These are phyloP conservation scores for Stomatorhinus walkeri DNA, from an alignment of 2,797 vertebrate species.

Conservation along the genomic window DNA sequence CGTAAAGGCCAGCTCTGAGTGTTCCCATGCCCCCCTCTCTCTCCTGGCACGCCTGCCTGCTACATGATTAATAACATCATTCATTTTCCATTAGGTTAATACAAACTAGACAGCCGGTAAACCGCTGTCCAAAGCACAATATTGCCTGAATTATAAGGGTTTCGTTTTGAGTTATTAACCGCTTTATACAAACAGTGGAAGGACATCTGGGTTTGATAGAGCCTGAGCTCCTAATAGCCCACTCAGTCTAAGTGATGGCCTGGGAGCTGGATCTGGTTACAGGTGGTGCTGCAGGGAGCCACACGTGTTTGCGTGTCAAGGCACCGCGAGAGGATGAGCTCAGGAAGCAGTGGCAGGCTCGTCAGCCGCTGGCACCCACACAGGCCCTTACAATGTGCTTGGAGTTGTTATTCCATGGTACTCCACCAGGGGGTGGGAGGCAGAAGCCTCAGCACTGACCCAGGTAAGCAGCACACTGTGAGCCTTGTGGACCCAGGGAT, in stretches of 20 bases:
- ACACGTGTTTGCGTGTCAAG: neutral
- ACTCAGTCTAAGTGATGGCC: slow-evolving; percentile 40
- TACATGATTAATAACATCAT: slow-evolving; percentile 46
- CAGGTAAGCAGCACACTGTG: neutral
- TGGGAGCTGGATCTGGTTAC: slow-evolving; percentile 41
- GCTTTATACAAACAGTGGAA: slow-evolving; percentile 40
- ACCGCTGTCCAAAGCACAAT: slow-evolving; percentile 39
- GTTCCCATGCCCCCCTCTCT: slow-evolving; percentile 9
- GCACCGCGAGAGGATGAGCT: neutral
- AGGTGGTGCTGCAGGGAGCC: slow-evolving; percentile 35
- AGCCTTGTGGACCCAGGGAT: neutral
- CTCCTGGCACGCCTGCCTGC: slow-evolving; percentile 17
- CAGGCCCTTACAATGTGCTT: neutral
- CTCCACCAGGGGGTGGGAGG: neutral
- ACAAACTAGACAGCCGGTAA: slow-evolving; percentile 45
- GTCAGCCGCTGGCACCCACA: neutral
- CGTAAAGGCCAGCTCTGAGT: neutral
- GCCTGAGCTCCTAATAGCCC: slow-evolving; percentile 39
- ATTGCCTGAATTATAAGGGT: slow-evolving; percentile 44
- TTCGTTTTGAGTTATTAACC: slow-evolving; percentile 45
- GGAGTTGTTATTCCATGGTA: neutral
- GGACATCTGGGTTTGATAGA: slow-evolving; percentile 48
- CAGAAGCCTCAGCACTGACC: neutral
- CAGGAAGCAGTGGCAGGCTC: neutral
- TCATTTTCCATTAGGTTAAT: slow-evolving; percentile 49